These are phyloP conservation scores for Progne subis DNA, from an alignment of 2,113 vertebrate species.

Conservation along the genomic window DNA sequence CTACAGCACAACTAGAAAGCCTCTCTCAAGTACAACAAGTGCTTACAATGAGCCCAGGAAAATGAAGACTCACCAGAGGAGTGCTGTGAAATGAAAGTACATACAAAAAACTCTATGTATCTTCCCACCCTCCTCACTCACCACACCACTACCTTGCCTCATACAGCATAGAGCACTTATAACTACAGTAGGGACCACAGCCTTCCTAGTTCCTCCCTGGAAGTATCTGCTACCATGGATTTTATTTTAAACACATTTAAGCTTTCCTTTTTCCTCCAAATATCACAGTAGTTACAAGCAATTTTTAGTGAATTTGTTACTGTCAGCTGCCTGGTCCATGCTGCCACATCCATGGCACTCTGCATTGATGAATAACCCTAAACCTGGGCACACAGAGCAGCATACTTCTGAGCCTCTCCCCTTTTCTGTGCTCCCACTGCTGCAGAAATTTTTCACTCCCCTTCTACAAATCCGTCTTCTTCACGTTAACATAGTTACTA, in stretches of 20 bases:
- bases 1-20: not conserved
- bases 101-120: accelerated
- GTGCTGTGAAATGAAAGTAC: not conserved
- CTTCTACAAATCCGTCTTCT: not conserved
- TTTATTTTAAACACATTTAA: not conserved
- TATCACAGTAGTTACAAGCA: not conserved
- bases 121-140: not conserved
- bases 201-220: not conserved
- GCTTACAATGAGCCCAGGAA: not conserved
- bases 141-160: not conserved
- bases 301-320: not conserved
- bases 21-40: not conserved
- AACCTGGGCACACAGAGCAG: not conserved
- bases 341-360: not conserved
- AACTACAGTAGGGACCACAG: not conserved
- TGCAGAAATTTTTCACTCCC: not conserved
- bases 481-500: not conserved
- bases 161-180: accelerated
- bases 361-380: not conserved
- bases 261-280: not conserved
- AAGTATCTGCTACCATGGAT: not conserved
- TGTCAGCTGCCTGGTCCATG: not conserved
- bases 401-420: not conserved
- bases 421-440: too few relatives aligned
- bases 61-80: not conserved